Evolutionary conservation across 2,113 vertebrate genomes (phyloP).

Genomic region (Onychorhynchus coronatus): DNA sequence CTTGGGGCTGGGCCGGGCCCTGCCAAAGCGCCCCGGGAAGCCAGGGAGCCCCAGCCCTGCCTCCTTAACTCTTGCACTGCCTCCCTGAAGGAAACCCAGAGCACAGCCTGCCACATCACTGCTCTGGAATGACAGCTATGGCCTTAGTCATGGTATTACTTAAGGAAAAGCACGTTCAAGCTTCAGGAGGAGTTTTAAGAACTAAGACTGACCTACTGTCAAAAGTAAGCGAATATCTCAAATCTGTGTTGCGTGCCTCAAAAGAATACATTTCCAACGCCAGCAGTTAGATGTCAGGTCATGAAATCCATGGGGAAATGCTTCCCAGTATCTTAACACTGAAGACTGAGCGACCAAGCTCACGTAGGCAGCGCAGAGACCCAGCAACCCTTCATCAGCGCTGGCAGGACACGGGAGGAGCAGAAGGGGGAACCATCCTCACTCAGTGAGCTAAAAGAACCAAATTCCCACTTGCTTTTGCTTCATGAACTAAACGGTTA

Average conservation of each 20-base stretch:
- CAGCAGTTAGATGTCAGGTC: neutral
- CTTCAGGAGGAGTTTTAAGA: neutral
- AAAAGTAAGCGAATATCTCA: neutral
- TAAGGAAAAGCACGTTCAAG: neutral
- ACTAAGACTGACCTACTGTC: neutral
- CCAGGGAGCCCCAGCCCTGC: slow-evolving; percentile 20
- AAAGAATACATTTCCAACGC: neutral
- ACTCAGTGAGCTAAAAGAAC: neutral
- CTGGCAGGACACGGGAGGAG: neutral
- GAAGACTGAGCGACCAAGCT: neutral
- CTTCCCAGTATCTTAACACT: neutral
- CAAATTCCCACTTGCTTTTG: neutral
- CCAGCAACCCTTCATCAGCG: neutral
- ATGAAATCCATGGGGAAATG: neutral
- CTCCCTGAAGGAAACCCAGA: neutral
- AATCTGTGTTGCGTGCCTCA: neutral
- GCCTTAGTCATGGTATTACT: neutral
- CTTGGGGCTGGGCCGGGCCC: slow-evolving; percentile 57
- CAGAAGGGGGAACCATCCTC: neutral
- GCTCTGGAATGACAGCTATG: slow-evolving; percentile 23
- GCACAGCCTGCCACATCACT: neutral
- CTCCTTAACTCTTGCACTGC: slow-evolving; percentile 65
- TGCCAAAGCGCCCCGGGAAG: slow-evolving; percentile 62
- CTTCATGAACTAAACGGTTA: neutral
- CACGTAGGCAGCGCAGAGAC: neutral